These are phyloP conservation scores for Camponotus floridanus DNA, from an alignment of 1,140 invertebrate species.

Conservation along the genomic window DNA sequence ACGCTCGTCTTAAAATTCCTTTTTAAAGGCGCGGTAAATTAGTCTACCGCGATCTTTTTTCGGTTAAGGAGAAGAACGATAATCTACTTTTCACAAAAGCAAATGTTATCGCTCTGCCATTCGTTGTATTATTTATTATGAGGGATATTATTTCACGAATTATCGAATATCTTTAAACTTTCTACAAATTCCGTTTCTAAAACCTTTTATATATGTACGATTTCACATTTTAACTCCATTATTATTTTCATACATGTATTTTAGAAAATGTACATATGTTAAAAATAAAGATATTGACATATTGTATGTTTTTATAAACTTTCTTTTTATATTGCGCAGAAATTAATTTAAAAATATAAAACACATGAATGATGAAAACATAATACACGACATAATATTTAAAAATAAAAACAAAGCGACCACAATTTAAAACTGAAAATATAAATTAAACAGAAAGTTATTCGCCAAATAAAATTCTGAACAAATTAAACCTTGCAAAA, in stretches of 20 bases:
- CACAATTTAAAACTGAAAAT: slow-evolving; percentile 20
- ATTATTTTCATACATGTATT: neutral
- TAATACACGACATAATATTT: neutral
- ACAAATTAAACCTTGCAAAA: neutral
- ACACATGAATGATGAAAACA: neutral
- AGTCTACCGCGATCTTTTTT: slow-evolving; percentile 42
- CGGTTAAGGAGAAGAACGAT: neutral
- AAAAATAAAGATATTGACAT: neutral
- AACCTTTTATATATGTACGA: neutral
- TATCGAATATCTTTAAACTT: neutral
- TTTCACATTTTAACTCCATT: neutral
- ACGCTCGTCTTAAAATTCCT: slow-evolving; percentile 34
- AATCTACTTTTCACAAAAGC: neutral
- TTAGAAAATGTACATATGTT: neutral
- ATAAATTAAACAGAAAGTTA: neutral
- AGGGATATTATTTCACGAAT: neutral
- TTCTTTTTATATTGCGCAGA: neutral
- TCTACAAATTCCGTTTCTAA: neutral
- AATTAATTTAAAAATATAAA: neutral
- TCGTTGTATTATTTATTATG: neutral
- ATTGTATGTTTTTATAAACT: neutral
- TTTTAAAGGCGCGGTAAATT: slow-evolving; percentile 62
- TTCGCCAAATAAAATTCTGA: neutral
- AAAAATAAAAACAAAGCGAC: neutral
- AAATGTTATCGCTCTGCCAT: slow-evolving; percentile 1